Evolutionary conservation across 2,113 vertebrate species (phyloP).

Genomic region (Daphoenositta chrysoptera): DNA sequence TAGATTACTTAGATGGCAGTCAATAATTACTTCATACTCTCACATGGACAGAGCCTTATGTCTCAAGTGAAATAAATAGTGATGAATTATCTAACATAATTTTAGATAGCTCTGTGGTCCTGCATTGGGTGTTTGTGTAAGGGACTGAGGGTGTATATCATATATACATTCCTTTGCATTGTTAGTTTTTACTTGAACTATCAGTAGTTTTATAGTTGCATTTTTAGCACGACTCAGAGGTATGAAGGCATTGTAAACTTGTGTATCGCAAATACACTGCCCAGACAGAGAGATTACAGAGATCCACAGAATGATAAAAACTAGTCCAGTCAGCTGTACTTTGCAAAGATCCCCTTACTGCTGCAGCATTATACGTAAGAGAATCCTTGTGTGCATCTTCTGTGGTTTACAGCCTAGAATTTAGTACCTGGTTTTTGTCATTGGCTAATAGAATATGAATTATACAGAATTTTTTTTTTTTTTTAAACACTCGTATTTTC

Average conservation of each 20-base stretch:
- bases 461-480: too few species aligned
- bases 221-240: neutral
- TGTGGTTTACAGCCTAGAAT: neutral
- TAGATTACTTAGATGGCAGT: neutral
- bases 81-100: neutral
- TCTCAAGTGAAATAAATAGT: neutral
- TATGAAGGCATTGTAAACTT: neutral
- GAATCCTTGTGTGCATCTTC: slow-evolving; percentile 3
- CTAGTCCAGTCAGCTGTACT: neutral
- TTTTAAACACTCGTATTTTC: slow-evolving; percentile 9
- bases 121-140: neutral
- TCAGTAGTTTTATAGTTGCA: neutral
- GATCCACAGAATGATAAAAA: neutral
- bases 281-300: neutral
- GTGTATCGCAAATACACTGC: neutral
- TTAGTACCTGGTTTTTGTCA: neutral
- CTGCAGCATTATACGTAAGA: neutral
- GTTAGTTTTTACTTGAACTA: neutral
- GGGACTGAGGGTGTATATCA: neutral
- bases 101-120: neutral
- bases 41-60: neutral
- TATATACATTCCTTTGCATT: neutral
- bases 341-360: neutral
- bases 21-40: neutral
- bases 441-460: neutral